Evolutionary conservation across 2,797 vertebrate species (phyloP).

Genomic region (Spinibarbus caldwelli): DNA sequence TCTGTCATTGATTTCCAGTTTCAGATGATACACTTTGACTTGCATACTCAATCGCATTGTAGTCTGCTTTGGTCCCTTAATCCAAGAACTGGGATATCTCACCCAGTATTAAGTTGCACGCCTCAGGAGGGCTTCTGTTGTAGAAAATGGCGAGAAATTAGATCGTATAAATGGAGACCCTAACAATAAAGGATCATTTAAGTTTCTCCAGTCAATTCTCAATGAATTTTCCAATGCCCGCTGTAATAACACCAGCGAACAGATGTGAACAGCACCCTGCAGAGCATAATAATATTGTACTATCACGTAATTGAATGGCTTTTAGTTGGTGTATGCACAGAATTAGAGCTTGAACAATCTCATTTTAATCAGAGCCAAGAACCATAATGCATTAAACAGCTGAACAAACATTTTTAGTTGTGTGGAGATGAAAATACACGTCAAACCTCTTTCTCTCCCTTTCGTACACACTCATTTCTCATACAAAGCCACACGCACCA

Average conservation of each 20-base stretch:
- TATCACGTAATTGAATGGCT: conserved; percentile 40
- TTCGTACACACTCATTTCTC: neutral
- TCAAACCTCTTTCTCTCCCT: neutral
- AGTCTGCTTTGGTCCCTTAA: neutral
- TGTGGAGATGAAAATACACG: neutral
- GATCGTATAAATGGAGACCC: conserved; percentile 10
- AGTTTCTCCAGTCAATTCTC: conserved; percentile 6
- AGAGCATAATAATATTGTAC: conserved; percentile 33
- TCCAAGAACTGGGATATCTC: neutral
- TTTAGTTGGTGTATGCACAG: conserved; percentile 37
- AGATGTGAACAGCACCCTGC: conserved; percentile 34
- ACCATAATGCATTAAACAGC: conserved; percentile 33
- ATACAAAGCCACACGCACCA: neutral
- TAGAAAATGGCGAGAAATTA: neutral
- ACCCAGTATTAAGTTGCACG: neutral
- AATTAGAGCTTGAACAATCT: conserved; percentile 18
- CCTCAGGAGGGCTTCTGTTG: neutral
- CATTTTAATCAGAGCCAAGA: conserved; percentile 30
- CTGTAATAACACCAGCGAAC: conserved; percentile 18
- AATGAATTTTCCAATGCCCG: conserved; percentile 13
- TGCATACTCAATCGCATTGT: neutral
- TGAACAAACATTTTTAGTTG: conserved; percentile 22
- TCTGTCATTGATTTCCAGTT: neutral
- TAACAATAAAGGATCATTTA: conserved; percentile 28
- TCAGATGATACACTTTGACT: neutral